Evolutionary conservation across 2,888 invertebrate species (phyloP).

Genomic region (Hermodice carunculata): DNA sequence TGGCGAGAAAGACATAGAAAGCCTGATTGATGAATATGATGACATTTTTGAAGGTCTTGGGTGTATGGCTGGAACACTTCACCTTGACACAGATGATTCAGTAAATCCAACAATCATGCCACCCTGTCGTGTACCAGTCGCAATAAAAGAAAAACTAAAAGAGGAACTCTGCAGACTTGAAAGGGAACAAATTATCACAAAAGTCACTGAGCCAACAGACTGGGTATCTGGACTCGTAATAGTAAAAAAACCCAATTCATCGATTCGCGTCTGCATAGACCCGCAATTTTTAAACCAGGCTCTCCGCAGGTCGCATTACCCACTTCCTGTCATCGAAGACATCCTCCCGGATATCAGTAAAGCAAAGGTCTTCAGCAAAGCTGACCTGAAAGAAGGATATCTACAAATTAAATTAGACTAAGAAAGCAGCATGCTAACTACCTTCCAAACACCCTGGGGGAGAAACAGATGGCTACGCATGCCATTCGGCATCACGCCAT

Average conservation of each 20-base stretch:
- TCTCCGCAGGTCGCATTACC: constrained; percentile 1
- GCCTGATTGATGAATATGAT: no score
- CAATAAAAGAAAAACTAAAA: no score
- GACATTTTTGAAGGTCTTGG: no score
- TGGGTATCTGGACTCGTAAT: constrained; percentile 14
- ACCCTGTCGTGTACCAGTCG: no score
- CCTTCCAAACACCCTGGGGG: constrained; percentile 22
- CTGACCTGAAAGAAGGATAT: constrained; percentile 37
- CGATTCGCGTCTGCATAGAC: constrained; percentile 13
- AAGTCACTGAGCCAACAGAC: constrained; percentile 2
- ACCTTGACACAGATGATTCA: no score
- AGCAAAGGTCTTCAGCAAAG: constrained; percentile 39
- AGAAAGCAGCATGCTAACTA: constrained; percentile 28
- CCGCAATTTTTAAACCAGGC: constrained; percentile 13
- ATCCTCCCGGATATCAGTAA: constrained; percentile 35
- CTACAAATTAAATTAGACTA: constrained; percentile 40
- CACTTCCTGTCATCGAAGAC: constrained; percentile 20
- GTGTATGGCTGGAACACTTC: no score
- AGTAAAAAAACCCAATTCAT: constrained; percentile 1
- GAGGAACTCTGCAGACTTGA: not conserved
- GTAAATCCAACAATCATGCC: no score
- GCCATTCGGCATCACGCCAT: constrained; percentile 34
- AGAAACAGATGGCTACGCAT: constrained; percentile 30
- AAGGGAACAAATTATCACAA: not conserved
- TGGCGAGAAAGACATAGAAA: no score